A percentile compares a stretch with the other conserved stretches of the same genome.
phyloP scores from a whole-genome alignment of 2,797 vertebrate species.

The Artibeus jamaicensis region DNA sequence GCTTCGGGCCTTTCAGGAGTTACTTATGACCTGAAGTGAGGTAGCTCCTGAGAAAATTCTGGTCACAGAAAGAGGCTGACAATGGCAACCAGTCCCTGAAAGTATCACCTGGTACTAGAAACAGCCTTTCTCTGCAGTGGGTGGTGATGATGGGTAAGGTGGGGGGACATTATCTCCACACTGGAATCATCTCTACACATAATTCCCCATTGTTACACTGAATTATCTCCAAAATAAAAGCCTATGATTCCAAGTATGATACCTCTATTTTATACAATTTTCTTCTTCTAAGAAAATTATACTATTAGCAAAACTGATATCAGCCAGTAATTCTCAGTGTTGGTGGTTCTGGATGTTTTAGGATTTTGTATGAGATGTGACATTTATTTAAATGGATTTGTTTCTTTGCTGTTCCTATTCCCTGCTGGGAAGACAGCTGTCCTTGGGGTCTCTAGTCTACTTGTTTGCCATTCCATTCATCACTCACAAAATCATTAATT shows the following conservation, averaged over 20 bases:
- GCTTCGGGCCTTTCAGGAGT: neutral
- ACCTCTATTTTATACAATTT: neutral
- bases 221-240: neutral
- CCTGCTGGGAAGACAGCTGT: conserved; percentile 50
- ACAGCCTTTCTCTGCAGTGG: neutral
- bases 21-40: neutral
- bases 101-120: neutral
- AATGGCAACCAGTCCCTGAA: neutral
- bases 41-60: neutral
- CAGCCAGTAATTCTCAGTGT: neutral
- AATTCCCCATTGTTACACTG: neutral
- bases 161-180: fast-evolving
- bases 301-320: neutral
- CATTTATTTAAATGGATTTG: conserved; percentile 12
- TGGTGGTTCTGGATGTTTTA: neutral
- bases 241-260: neutral
- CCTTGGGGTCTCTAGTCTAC: conserved; percentile 66
- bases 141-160: neutral
- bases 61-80: neutral
- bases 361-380: neutral
- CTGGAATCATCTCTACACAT: neutral
- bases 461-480: conserved; percentile 73
- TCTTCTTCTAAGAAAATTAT: neutral
- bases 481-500: conserved; percentile 80
- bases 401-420: conserved; percentile 47